Evolutionary conservation across 2,797 vertebrate species (phyloP).

Genomic region (Gymnoscopelus microlampas): DNA sequence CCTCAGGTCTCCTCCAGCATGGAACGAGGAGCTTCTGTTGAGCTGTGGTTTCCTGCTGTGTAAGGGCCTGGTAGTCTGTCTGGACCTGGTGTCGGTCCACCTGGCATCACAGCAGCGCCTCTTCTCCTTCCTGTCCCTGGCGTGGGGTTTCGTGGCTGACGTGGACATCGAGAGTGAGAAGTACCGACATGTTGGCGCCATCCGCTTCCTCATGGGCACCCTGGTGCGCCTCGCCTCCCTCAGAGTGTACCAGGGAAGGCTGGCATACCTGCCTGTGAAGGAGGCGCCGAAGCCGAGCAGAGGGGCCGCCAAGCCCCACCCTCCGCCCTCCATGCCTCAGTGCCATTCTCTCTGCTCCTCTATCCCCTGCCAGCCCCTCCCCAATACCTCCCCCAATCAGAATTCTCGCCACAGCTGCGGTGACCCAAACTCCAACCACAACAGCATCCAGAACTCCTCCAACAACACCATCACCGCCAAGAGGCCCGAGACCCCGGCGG

Average conservation of each 20-base stretch:
- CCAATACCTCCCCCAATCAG: slow-evolving; percentile 58
- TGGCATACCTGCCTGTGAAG: slow-evolving; percentile 85
- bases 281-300: slow-evolving; percentile 53
- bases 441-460: slow-evolving; percentile 66
- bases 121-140: slow-evolving; percentile 93
- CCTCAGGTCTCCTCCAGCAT: slow-evolving; percentile 84
- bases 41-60: slow-evolving; percentile 92
- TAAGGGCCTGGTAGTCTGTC: slow-evolving; percentile 84
- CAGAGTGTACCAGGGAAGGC: slow-evolving; percentile 85
- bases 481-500: slow-evolving; percentile 31
- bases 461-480: slow-evolving; percentile 54
- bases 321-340: slow-evolving; percentile 45
- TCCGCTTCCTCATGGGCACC: slow-evolving; percentile 91
- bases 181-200: slow-evolving; percentile 87
- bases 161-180: slow-evolving; percentile 95
- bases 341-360: slow-evolving; percentile 65
- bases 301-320: slow-evolving; percentile 26
- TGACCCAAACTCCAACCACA: slow-evolving; percentile 55
- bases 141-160: slow-evolving; percentile 95
- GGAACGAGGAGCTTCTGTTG: slow-evolving; percentile 87
- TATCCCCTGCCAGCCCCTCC: slow-evolving; percentile 60
- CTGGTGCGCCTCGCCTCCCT: slow-evolving; percentile 88
- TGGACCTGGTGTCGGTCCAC: slow-evolving; percentile 90
- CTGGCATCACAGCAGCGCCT: slow-evolving; percentile 82
- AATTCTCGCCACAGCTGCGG: slow-evolving; percentile 46